Percentiles rank a stretch among this genome's conserved stretches.
Conservation (phyloP, 2,888 invertebrate species). For the Tuberolachnus salignus region DNA sequence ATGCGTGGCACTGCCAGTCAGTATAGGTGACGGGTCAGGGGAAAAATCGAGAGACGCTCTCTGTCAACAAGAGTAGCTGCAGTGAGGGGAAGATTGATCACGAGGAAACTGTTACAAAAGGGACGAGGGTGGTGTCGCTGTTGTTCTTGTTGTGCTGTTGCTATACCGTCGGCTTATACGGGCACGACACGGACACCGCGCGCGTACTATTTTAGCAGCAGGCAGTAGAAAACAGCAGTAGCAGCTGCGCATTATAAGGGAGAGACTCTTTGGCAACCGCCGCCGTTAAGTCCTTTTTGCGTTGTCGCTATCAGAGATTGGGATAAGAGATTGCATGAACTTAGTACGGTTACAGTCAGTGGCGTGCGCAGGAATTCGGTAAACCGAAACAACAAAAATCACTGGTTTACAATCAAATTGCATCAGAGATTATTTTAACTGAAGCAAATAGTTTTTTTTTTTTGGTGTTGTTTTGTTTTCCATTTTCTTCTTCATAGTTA, state of each 20-base stretch:
- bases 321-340: constrained; percentile 24
- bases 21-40: constrained; percentile 7
- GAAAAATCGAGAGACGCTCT: constrained; percentile 31
- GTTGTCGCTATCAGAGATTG: constrained; percentile 17
- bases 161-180: background rate
- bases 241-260: background rate
- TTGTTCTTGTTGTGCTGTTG: background rate
- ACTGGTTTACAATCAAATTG: too few relatives aligned
- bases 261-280: background rate
- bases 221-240: background rate
- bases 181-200: background rate
- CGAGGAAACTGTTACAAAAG: constrained; percentile 33
- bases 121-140: background rate
- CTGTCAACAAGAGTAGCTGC: background rate
- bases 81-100: constrained; percentile 34
- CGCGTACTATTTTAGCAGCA: background rate
- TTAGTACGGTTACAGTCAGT: background rate
- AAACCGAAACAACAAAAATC: too few relatives aligned
- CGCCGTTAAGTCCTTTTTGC: background rate
- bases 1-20: background rate
- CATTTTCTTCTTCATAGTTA: too few relatives aligned
- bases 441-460: too few relatives aligned
- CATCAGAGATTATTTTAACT: too few relatives aligned
- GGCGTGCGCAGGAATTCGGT: too few relatives aligned
- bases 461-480: too few relatives aligned